A percentile compares a stretch with the other conserved stretches of the same genome.
phyloP scores from a whole-genome alignment of 2,113 vertebrate species.

The Rhea americana region DNA sequence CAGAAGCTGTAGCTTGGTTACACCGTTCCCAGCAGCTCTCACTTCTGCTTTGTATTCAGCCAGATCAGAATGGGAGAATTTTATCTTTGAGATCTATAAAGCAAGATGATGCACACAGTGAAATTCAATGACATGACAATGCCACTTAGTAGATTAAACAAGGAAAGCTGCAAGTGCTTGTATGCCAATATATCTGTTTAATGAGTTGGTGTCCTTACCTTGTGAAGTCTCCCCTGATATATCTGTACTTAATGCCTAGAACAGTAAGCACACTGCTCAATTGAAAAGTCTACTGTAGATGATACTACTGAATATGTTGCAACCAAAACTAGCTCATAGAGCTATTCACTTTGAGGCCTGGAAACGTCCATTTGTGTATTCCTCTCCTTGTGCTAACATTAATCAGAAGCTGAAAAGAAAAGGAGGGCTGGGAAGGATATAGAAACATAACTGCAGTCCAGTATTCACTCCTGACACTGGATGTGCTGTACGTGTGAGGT shows the following conservation, averaged over 20 bases:
- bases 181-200: not conserved
- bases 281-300: not conserved
- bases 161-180: not conserved
- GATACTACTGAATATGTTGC: not conserved
- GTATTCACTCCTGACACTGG: not conserved
- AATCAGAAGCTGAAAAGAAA: not conserved
- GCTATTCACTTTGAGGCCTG: not conserved
- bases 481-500: accelerated
- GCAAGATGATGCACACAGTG: not conserved
- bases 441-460: not conserved
- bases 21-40: not conserved
- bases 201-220: not conserved
- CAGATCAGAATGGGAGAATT: not conserved
- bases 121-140: not conserved
- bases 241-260: not conserved
- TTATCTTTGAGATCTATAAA: not conserved
- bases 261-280: not conserved
- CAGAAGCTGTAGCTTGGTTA: not conserved
- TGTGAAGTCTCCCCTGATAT: not conserved
- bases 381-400: not conserved
- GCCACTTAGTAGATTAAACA: not conserved
- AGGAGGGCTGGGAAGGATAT: not conserved
- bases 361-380: not conserved
- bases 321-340: not conserved
- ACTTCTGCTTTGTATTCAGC: not conserved